Evolutionary conservation across 1,140 invertebrate genomes (phyloP).

Genomic region (Nasonia vitripennis): DNA sequence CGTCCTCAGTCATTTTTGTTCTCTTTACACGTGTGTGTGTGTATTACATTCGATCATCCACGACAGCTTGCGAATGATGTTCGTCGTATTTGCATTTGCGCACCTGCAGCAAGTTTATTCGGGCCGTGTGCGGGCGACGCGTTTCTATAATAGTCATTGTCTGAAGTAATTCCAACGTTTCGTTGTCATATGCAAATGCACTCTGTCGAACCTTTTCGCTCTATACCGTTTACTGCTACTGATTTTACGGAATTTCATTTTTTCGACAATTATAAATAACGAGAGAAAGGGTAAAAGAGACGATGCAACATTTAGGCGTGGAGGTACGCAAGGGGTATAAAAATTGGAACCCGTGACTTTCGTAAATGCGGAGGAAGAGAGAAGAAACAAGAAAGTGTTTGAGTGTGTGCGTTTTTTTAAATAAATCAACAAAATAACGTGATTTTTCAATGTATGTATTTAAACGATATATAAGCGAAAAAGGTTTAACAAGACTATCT

Average conservation of each 20-base stretch:
- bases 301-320: not conserved
- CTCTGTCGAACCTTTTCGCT: slow-evolving; percentile 18
- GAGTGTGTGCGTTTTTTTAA: not conserved
- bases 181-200: slow-evolving; percentile 35
- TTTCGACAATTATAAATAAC: not conserved
- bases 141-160: not conserved
- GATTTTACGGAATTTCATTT: not conserved
- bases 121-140: no score
- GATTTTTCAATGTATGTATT: slow-evolving; percentile 24
- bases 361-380: not conserved
- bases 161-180: slow-evolving; percentile 29
- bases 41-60: not conserved
- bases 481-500: slow-evolving; percentile 36
- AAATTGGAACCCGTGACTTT: not conserved
- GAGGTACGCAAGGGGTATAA: not conserved
- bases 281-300: no score
- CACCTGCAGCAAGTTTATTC: not conserved
- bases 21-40: slow-evolving; percentile 5
- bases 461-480: slow-evolving; percentile 42
- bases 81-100: no score
- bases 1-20: slow-evolving; percentile 37
- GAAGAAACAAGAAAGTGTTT: not conserved
- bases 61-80: not conserved
- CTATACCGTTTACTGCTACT: not conserved
- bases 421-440: not conserved